A percentile compares a stretch with the other conserved stretches of the same genome.
Evolutionary conservation across 2,888 invertebrate genomes (phyloP).

Genomic region (Drosophila trichaetosa): DNA sequence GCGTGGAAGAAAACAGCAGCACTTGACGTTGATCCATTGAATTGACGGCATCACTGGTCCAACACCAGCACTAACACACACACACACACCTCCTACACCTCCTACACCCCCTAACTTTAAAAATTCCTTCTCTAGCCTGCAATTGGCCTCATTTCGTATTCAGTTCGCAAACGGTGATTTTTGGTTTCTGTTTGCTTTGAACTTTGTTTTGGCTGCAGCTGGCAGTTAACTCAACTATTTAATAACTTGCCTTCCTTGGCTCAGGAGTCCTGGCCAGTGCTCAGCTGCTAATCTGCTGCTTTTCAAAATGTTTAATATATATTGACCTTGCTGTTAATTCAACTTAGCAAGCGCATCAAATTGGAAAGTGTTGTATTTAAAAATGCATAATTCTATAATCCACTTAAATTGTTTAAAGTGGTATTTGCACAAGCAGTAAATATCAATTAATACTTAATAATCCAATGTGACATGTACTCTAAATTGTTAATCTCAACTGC

Average conservation of each 20-base stretch:
- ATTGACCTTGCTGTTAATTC: slow-evolving; percentile 21
- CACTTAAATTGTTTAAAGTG: neutral
- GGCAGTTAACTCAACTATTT: slow-evolving; percentile 30
- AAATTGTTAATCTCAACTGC: neutral
- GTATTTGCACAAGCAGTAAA: neutral
- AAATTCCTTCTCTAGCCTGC: slow-evolving; percentile 14
- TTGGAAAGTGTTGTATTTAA: slow-evolving; percentile 42
- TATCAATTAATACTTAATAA: neutral
- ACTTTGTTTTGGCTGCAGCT: slow-evolving; percentile 29
- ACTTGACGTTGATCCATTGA: slow-evolving; percentile 51
- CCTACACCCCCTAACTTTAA: neutral
- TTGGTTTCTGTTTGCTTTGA: slow-evolving; percentile 47
- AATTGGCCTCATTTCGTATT: slow-evolving; percentile 58
- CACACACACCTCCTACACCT: neutral
- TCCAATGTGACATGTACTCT: neutral
- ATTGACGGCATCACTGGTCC: slow-evolving; percentile 50
- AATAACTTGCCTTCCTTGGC: slow-evolving; percentile 16
- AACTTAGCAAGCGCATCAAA: slow-evolving; percentile 37
- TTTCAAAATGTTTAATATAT: slow-evolving; percentile 61
- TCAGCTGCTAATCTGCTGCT: neutral
- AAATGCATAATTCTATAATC: slow-evolving; percentile 51
- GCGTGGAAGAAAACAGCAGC: slow-evolving; percentile 17
- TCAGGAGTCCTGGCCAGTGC: neutral
- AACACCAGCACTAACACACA: slow-evolving; percentile 13
- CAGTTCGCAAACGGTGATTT: slow-evolving; percentile 38